Conservation (phyloP, 2,797 vertebrate genomes). For the Periparus ater region DNA sequence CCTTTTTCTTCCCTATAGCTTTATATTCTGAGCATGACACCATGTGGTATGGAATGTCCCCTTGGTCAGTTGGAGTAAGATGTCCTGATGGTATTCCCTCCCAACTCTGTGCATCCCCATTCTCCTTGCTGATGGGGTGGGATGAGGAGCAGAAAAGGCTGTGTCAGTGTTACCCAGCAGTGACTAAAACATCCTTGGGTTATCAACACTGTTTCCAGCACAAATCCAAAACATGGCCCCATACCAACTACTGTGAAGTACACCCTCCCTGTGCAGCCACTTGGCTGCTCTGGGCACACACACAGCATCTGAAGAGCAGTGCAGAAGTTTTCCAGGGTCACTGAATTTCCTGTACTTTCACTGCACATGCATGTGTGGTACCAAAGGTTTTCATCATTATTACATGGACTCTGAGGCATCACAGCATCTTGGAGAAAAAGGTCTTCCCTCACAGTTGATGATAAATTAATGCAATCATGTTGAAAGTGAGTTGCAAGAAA, state of each 20-base stretch:
- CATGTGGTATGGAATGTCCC: neutral
- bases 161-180: neutral
- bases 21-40: neutral
- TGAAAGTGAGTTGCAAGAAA: neutral
- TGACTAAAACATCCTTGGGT: neutral
- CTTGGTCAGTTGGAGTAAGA: neutral
- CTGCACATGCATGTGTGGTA: neutral
- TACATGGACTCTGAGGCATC: neutral
- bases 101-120: no score
- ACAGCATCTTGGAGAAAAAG: neutral
- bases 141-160: neutral
- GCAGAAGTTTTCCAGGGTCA: neutral
- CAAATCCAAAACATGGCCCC: neutral
- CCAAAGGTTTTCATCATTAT: neutral
- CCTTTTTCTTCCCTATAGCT: neutral
- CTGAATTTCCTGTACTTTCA: neutral
- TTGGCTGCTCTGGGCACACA: neutral
- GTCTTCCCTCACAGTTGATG: neutral
- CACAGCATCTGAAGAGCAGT: rapidly evolving
- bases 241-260: neutral
- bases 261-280: rapidly evolving
- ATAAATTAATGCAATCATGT: neutral
- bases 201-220: neutral
- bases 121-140: neutral
- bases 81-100: neutral